Evolutionary conservation across 2,888 invertebrate genomes (phyloP), one percentile per base, ranked within the genome.

Genomic region (Mimumesa dahlbomi): DNA sequence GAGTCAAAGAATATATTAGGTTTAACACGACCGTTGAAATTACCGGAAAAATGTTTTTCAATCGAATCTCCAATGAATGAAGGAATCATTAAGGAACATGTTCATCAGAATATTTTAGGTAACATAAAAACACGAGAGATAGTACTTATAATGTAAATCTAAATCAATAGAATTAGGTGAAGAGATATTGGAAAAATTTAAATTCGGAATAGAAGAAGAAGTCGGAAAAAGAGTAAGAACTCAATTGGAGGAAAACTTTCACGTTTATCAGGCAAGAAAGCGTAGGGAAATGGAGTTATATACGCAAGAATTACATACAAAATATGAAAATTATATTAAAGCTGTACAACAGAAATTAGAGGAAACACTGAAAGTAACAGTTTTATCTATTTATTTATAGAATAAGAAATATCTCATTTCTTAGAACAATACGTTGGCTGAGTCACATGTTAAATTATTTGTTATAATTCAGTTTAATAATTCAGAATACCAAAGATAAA

Each of bases 41-140:
- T 82, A 1, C 71, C 81, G 7, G 56, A 52, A 19, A 62, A 73
- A 38, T 77, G 81, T 9, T 54, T 83, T 4, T 82, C 67, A 6
- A 61, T 83, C 9, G 69, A 22, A 7, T 70, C 71, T 3, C 61
- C 72, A 1, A 18, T 67, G 14, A 73, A 75, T 14, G 50, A 73
- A 16, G 61, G 81, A 49, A 74, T 46, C 18, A 65, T 82, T 5
- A 86, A 80, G 73, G 76, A 77, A 18, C 66, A 69, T 13, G 76
- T 84, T 9, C 86, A 87, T 43, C 67, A 77, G 58, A 73, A 79
- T 61, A 84, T 87, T 57, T 69, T 86, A 73, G 79, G 84, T 84
- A 72, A 31, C 14, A 25, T 16, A 5, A 19, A 19, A 18, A 21
- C n/a, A n/a, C 9, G 13, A 25, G n/a, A 29, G 25, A 48, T 14